These are phyloP conservation scores for Drosophila planitibia DNA, from an alignment of 2,888 invertebrate species.

Conservation along the genomic window DNA sequence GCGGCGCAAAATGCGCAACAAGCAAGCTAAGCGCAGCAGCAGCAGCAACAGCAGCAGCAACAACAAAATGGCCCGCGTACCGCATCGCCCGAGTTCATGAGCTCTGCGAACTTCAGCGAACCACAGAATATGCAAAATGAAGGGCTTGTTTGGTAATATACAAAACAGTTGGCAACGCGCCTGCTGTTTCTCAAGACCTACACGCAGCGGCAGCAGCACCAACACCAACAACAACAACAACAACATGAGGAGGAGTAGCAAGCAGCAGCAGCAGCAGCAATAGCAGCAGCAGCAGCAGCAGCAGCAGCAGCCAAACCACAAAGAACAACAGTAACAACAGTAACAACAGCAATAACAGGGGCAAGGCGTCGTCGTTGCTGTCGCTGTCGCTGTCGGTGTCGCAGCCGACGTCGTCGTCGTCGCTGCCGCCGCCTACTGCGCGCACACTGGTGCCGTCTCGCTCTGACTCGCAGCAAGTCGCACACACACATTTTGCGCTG, in stretches of 20 bases:
- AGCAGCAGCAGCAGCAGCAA: constrained; percentile 38
- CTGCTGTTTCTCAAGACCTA: constrained; percentile 82
- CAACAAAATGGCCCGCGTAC: constrained; percentile 88
- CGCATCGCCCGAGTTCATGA: constrained; percentile 91
- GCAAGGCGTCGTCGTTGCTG: constrained; percentile 41
- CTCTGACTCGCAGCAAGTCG: constrained; percentile 38
- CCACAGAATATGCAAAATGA: constrained; percentile 90
- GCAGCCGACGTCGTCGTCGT: constrained; percentile 13
- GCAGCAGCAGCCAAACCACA: constrained; percentile 28
- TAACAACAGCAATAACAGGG: constrained; percentile 32
- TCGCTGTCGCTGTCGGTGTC: constrained; percentile 19
- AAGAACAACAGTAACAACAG: constrained; percentile 26
- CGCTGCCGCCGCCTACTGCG: constrained; percentile 61
- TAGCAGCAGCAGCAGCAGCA: constrained; percentile 21
- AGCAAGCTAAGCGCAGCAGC: constrained; percentile 62
- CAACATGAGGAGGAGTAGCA: constrained; percentile 17
- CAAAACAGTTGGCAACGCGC: constrained; percentile 85
- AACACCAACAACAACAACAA: constrained; percentile 46
- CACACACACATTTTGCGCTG: constrained; percentile 15
- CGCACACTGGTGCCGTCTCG: constrained; percentile 60
- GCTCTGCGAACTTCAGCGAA: constrained; percentile 88
- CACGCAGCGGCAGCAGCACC: constrained; percentile 73
- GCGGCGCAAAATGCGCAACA: constrained; percentile 83
- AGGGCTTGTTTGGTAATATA: constrained; percentile 90
- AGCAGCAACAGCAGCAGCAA: constrained; percentile 64